Percentiles rank a stretch among this genome's conserved stretches.
Conservation (phyloP, 2,888 invertebrate genomes). For the Coleophora deauratella region DNA sequence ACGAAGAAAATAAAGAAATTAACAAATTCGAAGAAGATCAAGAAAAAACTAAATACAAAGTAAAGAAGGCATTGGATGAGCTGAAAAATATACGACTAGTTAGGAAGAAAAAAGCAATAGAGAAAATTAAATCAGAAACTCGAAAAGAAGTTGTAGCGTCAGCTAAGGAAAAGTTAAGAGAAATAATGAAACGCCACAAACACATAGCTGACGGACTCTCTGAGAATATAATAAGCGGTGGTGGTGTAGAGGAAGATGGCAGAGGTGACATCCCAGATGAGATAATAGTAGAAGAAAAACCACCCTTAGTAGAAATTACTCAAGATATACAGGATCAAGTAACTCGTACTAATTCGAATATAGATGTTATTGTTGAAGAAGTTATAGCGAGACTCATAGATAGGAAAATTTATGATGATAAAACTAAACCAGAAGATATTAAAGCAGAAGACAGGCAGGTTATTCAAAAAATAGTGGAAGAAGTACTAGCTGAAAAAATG, state of each 20-base stretch:
- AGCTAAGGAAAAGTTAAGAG: constrained; percentile 64
- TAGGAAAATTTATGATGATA: constrained; percentile 69
- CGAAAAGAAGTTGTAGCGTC: constrained; percentile 63
- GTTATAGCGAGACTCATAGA: constrained; percentile 60
- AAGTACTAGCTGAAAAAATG: constrained; percentile 56
- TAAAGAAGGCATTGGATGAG: constrained; percentile 45
- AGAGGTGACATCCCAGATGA: constrained; percentile 52
- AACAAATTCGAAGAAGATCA: constrained; percentile 18
- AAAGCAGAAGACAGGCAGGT: constrained; percentile 55
- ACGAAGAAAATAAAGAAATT: constrained; percentile 16
- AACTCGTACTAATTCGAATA: constrained; percentile 40
- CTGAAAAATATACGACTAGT: constrained; percentile 45
- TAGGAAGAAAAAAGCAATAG: constrained; percentile 56
- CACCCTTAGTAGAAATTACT: not conserved
- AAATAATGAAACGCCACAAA: constrained; percentile 66
- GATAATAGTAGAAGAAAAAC: constrained; percentile 18
- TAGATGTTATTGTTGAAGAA: constrained; percentile 65
- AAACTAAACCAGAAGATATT: constrained; percentile 64
- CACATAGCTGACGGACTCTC: constrained; percentile 52
- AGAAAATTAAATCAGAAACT: constrained; percentile 63
- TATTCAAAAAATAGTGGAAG: constrained; percentile 66
- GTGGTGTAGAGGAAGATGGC: constrained; percentile 28
- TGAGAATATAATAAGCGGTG: constrained; percentile 30
- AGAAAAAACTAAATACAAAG: constrained; percentile 26
- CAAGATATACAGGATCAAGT: constrained; percentile 4